phyloP scores from a whole-genome alignment of 2,888 invertebrate genomes.

The Dynastes hyllus region DNA sequence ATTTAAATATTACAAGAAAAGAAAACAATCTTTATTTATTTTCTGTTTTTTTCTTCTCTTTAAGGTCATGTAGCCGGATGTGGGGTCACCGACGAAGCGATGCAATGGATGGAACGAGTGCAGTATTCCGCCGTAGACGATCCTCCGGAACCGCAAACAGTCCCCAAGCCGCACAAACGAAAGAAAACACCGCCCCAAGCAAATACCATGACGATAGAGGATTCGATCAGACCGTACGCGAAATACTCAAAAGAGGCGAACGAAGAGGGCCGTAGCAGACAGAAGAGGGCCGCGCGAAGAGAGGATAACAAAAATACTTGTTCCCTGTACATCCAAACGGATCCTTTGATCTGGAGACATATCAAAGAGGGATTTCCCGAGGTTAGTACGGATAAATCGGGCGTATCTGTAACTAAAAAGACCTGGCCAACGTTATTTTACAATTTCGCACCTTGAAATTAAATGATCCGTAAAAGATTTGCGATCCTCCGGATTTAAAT shows the following conservation, averaged over 20 bases:
- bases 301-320: slow-evolving; percentile 91
- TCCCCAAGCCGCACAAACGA: slow-evolving; percentile 29
- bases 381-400: slow-evolving; percentile 73
- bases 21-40: too few species aligned
- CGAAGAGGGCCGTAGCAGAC: slow-evolving; percentile 63
- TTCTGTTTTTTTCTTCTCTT: too few species aligned
- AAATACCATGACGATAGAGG: slow-evolving; percentile 43
- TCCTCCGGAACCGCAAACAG: slow-evolving; percentile 58
- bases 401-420: slow-evolving; percentile 12
- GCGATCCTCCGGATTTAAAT: background rate
- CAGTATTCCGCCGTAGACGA: slow-evolving; percentile 85
- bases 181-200: slow-evolving; percentile 18
- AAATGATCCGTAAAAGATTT: slow-evolving; percentile 15
- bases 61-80: slow-evolving; percentile 89
- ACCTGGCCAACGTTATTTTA: slow-evolving; percentile 15
- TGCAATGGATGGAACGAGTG: slow-evolving; percentile 94
- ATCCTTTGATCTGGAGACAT: slow-evolving; percentile 97
- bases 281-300: slow-evolving; percentile 73
- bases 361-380: slow-evolving; percentile 88
- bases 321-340: slow-evolving; percentile 97
- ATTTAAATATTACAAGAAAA: too few species aligned
- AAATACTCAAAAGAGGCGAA: slow-evolving; percentile 89
- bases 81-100: slow-evolving; percentile 89
- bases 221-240: slow-evolving; percentile 72
- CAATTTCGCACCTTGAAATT: slow-evolving; percentile 23